Evolutionary conservation across 2,888 invertebrate genomes (phyloP), one percentile per base, ranked within the genome.

Genomic region (Frankliniella intonsa): DNA sequence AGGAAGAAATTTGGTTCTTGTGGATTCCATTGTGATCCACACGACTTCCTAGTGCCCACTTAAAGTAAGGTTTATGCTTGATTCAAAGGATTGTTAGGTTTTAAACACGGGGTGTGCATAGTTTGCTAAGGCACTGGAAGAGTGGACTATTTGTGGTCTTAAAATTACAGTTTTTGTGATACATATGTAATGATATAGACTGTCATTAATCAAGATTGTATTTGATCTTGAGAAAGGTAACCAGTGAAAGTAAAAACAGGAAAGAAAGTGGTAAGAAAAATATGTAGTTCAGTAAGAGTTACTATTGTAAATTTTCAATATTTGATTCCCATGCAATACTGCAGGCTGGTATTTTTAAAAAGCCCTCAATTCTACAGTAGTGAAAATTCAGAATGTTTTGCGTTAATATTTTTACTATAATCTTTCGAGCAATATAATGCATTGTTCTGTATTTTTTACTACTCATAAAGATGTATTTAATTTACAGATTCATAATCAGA

Each of bases 1-100:
- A 76, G 69, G 69, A 76, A 76, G 69, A 76, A 12, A 76, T 76
- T 76, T 76, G 69, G 69, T 76, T 76, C 69, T 76, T 76, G 69
- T 76, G 69, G 69, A 38, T 76, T 25, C 69, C 69, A 12, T 22
- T 25, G 69, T 25, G 69, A 25, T 76, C 69, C 69, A 76, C 69
- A 76, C 69, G 69, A 76, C 69, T 76, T 76, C 69, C 69, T 76
- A 76, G 69, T 76, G 69, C 69, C 69, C 69, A 76, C 69, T 76
- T 76, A 22, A 76, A 76, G 69, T 76, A 76, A 76, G 69, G 69
- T 76, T 76, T 76, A 22, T 76, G 69, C 69, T 76, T 12, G 69
- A 76, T 76, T 76, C 69, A 76, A 76, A 76, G 69, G 69, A 25
- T 22, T 25, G 9, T 76, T 76, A 76, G 69, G 19, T 8, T 76